Base-by-base conservation (phyloP, 2,888 invertebrate genomes). In the Caenorhabditis uteleia region DNA sequence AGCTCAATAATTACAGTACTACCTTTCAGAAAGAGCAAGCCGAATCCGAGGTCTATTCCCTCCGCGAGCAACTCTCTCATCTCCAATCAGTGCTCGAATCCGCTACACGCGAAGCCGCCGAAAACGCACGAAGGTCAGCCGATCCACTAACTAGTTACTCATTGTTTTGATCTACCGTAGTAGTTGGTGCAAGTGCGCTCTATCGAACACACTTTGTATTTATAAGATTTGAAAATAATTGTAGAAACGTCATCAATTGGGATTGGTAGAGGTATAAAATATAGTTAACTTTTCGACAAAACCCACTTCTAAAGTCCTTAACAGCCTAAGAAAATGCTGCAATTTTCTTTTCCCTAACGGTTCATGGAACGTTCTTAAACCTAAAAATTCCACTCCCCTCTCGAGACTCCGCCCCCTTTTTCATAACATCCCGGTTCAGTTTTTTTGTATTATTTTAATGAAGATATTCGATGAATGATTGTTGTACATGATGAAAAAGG, bases 51-150 rank as follows among this genome's bases (percentile, higher is more conserved):
- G 60, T 65, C 25, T 43, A 50, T 10, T 56, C 56, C 10, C 54
- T 73, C n/a, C 67, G 69, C 4, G 59, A 68, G 36, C 68, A 72
- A 43, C 48, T 72, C 14, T 33, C 34, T 7, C 57, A 61, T 36
- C 50, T 69, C 10, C 75, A 75, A 42, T 26, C 36, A 38, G 57
- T 73, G 55, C 50, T 75, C 31, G 75, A 75, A 38, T 48, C 61
- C 7, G 67, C 72, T 2, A 70, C 69, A 2, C 64, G 69, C 4
- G 75, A 75, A 56, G 75, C 72, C 23, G 66, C 72, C 23, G 72
- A 70, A 51, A 67, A 70, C n/a, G 68, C 70, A 10, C 39, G 69
- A 55, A 75, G 75, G 75, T 75, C 69, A 51, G 62, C 46, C 38
- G 71, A 71, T 55, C 69, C 69, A 21, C 53, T 68, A 23, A 42